Evolutionary conservation across 1,140 invertebrate species (phyloP), one percentile per base, ranked within the genome.

Genomic region (Rhizoglyphus robini): DNA sequence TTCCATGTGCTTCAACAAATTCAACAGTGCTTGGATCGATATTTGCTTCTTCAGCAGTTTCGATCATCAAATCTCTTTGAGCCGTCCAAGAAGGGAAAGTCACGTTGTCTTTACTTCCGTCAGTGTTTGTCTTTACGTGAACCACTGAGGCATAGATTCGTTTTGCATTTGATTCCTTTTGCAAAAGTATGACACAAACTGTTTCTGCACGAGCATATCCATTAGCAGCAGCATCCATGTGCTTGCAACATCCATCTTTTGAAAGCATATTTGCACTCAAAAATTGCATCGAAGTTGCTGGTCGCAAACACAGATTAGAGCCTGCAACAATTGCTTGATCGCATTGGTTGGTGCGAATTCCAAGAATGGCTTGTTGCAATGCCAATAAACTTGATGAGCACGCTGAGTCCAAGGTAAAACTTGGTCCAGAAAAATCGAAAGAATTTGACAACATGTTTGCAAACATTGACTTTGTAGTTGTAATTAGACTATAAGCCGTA

Each of bases 371-470:
- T 72, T 94, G 87, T 71, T 90, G 83, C 23, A 97, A 75, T 1
- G 90, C 93, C 72, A 88, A 83, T 72, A 95, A 75, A 58, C 88
- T 89, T 67, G 91, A 95, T 0, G 92, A 96, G 76, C 94, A 98
- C 0, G 94, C 94, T 8, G 94, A 96, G 76, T 98, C 94, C 5
- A 96, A 76, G 3, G 88, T 84, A 75, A 87, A 94, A 75, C 90
- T 95, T 1, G 94, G 94, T 78, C 81, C 82, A 73, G 78, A 86
- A 66, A 96, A 88, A 72, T 97, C 91, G 77, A 96, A 97, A 11
- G 90, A 86, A 78, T 86, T 98, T 0, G 92, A 96, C 34, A 98
- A 82, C 72, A 95, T 83, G 76, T 98, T 98, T 41, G 92, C 83
- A 76, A 97, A 95, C 93, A 97, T 97, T 31, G 91, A 88, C 41